Conservation (phyloP, 2,797 vertebrate genomes). For the Amazonetta brasiliensis region DNA sequence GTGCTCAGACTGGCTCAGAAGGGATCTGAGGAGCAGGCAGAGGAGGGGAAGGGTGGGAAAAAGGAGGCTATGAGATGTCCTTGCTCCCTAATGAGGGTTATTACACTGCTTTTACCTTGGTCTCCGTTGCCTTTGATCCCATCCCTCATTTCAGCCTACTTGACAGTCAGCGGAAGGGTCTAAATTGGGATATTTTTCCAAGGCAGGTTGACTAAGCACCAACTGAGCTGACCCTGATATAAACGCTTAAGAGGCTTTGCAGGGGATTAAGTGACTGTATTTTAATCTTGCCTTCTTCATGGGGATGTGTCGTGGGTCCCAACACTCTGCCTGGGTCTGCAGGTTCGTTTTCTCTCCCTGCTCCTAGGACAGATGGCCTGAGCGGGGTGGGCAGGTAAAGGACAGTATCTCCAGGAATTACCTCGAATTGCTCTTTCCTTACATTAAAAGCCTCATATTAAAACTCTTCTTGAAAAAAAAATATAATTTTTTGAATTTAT, state of each 20-base stretch:
- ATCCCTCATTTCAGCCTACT: slow-evolving; percentile 24
- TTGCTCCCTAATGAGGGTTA: background rate
- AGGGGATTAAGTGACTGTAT: slow-evolving; percentile 75
- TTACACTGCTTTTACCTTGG: background rate
- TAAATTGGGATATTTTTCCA: slow-evolving; percentile 66
- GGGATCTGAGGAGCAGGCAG: background rate
- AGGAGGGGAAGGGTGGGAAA: background rate
- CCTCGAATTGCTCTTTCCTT: slow-evolving; percentile 22
- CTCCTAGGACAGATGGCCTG: background rate
- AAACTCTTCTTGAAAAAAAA: background rate
- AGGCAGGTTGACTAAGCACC: slow-evolving; percentile 61
- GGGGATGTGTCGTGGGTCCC: slow-evolving; percentile 11
- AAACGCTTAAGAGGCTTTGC: slow-evolving; percentile 81
- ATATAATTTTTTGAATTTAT: background rate
- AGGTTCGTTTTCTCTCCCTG: background rate
- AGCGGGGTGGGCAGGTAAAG: background rate
- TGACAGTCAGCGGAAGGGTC: slow-evolving; percentile 39
- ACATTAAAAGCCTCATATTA: slow-evolving; percentile 14
- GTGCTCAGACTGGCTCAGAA: background rate
- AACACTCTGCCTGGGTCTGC: background rate
- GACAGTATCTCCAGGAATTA: slow-evolving; percentile 22
- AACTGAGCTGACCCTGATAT: slow-evolving; percentile 75
- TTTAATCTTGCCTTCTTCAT: slow-evolving; percentile 73
- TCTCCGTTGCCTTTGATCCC: background rate
- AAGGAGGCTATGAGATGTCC: background rate